Conservation (phyloP, 2,797 vertebrate species). For the Acanthurus lineatus region DNA sequence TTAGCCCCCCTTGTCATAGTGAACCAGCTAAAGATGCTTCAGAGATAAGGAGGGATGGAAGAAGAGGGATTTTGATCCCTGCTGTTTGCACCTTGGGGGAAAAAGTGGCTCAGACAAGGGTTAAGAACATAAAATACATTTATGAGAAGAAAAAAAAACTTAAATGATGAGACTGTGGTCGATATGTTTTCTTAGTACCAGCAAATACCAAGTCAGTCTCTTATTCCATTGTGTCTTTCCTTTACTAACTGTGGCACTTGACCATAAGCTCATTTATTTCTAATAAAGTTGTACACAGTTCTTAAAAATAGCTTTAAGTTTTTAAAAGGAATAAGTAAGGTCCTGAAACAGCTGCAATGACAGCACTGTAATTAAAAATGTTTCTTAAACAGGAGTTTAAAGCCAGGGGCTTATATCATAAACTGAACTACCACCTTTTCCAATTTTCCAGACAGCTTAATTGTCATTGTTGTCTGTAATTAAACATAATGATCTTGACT, state of each 20-base stretch:
- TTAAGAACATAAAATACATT: slow-evolving; percentile 14
- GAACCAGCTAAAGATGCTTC: slow-evolving; percentile 22
- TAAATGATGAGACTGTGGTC: neutral
- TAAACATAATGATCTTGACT: too few species aligned
- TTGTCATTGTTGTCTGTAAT: neutral
- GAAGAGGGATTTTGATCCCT: slow-evolving; percentile 7
- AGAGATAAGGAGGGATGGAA: slow-evolving; percentile 2
- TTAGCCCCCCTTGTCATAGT: slow-evolving; percentile 8
- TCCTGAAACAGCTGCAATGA: neutral
- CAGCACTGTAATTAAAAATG: neutral
- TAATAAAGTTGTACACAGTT: neutral
- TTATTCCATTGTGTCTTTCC: neutral
- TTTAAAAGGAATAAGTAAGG: neutral
- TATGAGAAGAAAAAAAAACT: slow-evolving; percentile 2
- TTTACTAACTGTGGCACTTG: neutral
- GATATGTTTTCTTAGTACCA: neutral
- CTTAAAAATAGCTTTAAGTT: neutral
- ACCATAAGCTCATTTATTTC: neutral
- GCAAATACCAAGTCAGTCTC: neutral
- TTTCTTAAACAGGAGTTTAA: neutral
- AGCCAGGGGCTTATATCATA: neutral
- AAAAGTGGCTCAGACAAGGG: slow-evolving; percentile 1
- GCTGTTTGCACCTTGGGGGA: slow-evolving; percentile 20
- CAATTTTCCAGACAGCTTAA: neutral
- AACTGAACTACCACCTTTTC: neutral